A percentile compares a stretch with the other conserved stretches of the same genome.
These are phyloP conservation scores for Zoanthus gigantus DNA, from an alignment of 92 coral and sea anemone genomes.

Conservation along the genomic window DNA sequence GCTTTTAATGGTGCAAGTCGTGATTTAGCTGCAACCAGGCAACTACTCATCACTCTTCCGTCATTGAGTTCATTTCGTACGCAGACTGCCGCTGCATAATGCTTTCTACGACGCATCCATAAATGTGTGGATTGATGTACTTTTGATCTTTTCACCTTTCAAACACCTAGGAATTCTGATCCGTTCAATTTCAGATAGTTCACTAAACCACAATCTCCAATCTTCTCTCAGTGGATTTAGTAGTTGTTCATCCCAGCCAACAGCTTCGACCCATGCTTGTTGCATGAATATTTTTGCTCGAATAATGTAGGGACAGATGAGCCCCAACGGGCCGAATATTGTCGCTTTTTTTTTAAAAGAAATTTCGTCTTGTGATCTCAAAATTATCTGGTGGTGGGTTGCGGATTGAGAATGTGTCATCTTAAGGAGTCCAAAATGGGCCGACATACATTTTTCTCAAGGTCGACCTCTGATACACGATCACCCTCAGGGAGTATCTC, in stretches of 20 bases:
- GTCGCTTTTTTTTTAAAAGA: slow-evolving; percentile 8
- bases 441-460: background rate
- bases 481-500: too few species aligned
- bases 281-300: background rate
- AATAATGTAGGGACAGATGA: background rate
- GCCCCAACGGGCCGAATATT: background rate
- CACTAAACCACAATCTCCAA: slow-evolving; percentile 43
- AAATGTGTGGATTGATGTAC: slow-evolving; percentile 57
- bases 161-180: slow-evolving; percentile 60
- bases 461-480: background rate
- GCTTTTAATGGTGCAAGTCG: background rate
- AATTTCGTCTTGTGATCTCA: slow-evolving; percentile 45
- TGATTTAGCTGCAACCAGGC: background rate
- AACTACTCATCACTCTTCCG: background rate
- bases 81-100: background rate
- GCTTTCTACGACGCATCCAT: slow-evolving; percentile 38
- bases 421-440: background rate
- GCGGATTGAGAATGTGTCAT: slow-evolving; percentile 35
- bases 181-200: slow-evolving; percentile 17
- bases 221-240: background rate
- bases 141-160: background rate
- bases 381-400: slow-evolving; percentile 52
- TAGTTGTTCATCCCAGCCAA: background rate
- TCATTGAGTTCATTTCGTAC: background rate
- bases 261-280: background rate